Base-by-base conservation (phyloP, 2,888 invertebrate species). In the Kuschelorhynchus macadamiae region DNA sequence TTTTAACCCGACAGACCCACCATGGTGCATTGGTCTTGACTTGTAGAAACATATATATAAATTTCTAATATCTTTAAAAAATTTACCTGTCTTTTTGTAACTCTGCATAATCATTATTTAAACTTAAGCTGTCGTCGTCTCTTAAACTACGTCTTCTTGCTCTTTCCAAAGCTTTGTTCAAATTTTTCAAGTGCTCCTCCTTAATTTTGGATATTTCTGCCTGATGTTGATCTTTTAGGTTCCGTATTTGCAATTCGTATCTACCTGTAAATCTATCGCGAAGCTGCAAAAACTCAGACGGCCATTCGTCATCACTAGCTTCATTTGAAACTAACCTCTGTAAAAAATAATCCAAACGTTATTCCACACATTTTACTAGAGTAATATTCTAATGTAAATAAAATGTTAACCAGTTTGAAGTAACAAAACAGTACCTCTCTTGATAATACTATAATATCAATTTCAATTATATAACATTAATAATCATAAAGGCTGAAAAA, bases 221-320 rank as follows among this genome's bases (percentile, higher is more conserved):
- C 67, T 87, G 86, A 80, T 90, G 88, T 73, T 84, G 82, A 46
- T 86, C 83, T 77, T 87, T 86, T 70, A 89, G 75, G 67, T 87
- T 86, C 39, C 86, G 86, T 20, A 90, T 87, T 80, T 89, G 86
- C 67, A 84, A 81, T 79, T 88, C 87, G 77, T 89, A 88, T 79
- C 90, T 90, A 17, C 88, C 88, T 57, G 91, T 89, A 71, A 93
- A 91, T 84, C 89, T 90, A 82, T 92, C 90, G 12, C 91, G 85
- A 36, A 93, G 82, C 72, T 91, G 88, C 55, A 92, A 86, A 73
- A 93, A 85, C 83, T 93, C 93, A 67, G 88, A 83, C 39, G 93
- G 92, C 91, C 92, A 92, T 87, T 91, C 89, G 81, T 90, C 88
- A 79, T 90, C 90, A 57, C 89, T 89, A 70, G 88, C 86, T 18